Evolutionary conservation across 2,113 vertebrate genomes (phyloP).

Genomic region (Prochilodus magdalenae): DNA sequence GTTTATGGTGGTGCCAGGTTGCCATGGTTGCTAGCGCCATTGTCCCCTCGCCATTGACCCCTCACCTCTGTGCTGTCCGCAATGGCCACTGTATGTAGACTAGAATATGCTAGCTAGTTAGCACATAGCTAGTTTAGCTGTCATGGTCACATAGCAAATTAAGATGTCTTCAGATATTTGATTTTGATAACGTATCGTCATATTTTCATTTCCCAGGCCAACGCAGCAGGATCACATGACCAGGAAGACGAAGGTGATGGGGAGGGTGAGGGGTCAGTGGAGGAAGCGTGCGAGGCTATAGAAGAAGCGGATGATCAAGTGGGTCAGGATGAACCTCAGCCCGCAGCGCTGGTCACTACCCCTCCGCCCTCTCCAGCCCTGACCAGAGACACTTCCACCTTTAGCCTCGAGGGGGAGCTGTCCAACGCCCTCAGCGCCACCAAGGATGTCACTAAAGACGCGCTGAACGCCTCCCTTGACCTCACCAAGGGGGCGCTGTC

Average conservation of each 20-base stretch:
- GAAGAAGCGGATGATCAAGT: conserved; percentile 72
- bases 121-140: no score
- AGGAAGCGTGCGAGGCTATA: conserved; percentile 86
- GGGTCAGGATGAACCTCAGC: conserved; percentile 44
- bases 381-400: conserved; percentile 72
- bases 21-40: no score
- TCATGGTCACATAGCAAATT: no score
- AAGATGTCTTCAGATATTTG: no score
- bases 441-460: conserved; percentile 92
- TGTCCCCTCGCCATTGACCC: no score
- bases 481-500: conserved; percentile 95
- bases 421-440: conserved; percentile 88
- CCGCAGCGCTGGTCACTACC: conserved; percentile 44
- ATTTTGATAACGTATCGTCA: not conserved
- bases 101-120: no score
- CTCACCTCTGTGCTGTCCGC: no score
- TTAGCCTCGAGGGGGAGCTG: conserved; percentile 89
- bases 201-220: not conserved
- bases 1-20: no score
- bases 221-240: not conserved
- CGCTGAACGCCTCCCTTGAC: conserved; percentile 88
- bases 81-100: no score
- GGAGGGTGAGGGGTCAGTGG: conserved; percentile 76
- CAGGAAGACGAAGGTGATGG: conserved; percentile 16
- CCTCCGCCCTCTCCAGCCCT: conserved; percentile 63